phyloP scores from a whole-genome alignment of 2,113 vertebrate species.

The Chloropsis hardwickii region DNA sequence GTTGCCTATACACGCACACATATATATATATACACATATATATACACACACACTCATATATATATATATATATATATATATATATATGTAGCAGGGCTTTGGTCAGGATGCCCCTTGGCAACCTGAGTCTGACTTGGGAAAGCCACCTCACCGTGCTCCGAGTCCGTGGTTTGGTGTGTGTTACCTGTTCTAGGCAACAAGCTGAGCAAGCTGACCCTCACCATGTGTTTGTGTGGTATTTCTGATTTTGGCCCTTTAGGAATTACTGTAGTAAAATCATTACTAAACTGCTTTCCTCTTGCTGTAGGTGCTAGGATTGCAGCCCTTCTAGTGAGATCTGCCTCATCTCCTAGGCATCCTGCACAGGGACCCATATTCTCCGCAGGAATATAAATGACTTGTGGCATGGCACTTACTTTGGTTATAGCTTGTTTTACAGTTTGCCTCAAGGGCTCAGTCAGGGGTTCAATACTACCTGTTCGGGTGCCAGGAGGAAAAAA shows the following conservation, averaged over 20 bases:
- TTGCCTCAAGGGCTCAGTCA: background rate
- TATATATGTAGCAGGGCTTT: background rate
- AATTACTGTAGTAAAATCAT: background rate
- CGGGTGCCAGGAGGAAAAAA: background rate
- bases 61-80: background rate
- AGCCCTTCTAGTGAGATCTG: background rate
- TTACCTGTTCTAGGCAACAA: background rate
- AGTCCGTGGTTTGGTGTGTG: background rate
- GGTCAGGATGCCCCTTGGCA: background rate
- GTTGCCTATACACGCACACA: no score
- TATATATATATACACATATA: background rate
- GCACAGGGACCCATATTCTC: background rate
- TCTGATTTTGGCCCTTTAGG: background rate
- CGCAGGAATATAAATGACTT: background rate
- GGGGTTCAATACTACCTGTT: background rate
- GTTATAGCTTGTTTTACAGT: background rate
- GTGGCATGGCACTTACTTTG: background rate
- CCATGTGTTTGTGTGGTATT: background rate
- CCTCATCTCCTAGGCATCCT: background rate
- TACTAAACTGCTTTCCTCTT: background rate
- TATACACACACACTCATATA: no score
- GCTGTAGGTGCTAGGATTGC: background rate
- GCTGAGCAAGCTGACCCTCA: background rate
- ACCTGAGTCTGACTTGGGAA: background rate
- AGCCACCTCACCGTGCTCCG: accelerated